A percentile compares a stretch with the other conserved stretches of the same genome.
Conservation (phyloP, 2,888 invertebrate species). For the Odontomyia ornata region DNA sequence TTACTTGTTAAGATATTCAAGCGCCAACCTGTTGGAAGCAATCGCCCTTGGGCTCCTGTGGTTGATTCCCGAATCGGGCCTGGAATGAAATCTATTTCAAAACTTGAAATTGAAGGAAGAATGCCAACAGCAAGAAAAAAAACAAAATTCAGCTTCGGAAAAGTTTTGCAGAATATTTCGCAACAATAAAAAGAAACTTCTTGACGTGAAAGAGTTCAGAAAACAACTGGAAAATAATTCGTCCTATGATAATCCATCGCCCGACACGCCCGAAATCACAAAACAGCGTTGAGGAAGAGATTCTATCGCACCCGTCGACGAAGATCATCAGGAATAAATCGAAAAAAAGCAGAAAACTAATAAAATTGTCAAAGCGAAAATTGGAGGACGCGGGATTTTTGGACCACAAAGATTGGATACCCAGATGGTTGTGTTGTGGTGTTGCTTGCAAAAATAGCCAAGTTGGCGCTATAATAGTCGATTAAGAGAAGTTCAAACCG, state of each 20-base stretch:
- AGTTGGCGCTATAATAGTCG: conserved; percentile 57
- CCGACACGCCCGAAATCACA: conserved; percentile 55
- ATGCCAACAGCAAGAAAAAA: conserved; percentile 49
- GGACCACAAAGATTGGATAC: conserved; percentile 58
- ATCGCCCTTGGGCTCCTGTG: conserved; percentile 81
- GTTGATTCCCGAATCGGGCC: conserved; percentile 86
- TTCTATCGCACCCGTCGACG: too few species aligned
- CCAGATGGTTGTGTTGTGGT: conserved; percentile 61
- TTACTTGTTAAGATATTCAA: conserved; percentile 84
- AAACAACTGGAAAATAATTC: conserved; percentile 19
- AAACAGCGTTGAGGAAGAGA: conserved; percentile 57
- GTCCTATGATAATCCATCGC: conserved; percentile 53
- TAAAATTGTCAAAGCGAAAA: conserved; percentile 54
- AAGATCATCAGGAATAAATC: too few species aligned
- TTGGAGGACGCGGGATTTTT: conserved; percentile 58
- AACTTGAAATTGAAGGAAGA: conserved; percentile 72
- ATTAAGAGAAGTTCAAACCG: conserved; percentile 57
- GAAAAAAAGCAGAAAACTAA: too few species aligned
- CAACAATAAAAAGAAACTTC: conserved; percentile 62
- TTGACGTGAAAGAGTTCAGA: background rate
- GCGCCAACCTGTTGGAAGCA: conserved; percentile 76
- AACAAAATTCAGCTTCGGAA: conserved; percentile 57
- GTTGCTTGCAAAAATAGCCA: conserved; percentile 54
- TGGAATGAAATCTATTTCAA: conserved; percentile 81
- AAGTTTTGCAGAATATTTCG: conserved; percentile 64